Percentiles rank a stretch among this genome's conserved stretches.
Evolutionary conservation across 2,888 invertebrate species (phyloP).

Genomic region (Miltochrista miniata): DNA sequence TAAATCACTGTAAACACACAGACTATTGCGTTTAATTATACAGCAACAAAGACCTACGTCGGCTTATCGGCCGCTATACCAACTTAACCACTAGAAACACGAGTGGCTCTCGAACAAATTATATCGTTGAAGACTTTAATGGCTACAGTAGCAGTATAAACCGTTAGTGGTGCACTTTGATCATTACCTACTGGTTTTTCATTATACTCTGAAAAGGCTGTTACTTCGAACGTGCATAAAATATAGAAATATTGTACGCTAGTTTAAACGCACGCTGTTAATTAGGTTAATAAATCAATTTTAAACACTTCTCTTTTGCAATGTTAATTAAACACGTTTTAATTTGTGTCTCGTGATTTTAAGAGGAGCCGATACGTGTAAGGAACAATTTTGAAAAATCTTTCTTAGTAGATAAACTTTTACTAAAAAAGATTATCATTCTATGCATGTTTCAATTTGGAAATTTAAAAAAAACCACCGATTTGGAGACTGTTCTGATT

Average conservation of each 20-base stretch:
- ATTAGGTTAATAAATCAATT: not conserved
- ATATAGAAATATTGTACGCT: not conserved
- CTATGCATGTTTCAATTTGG: too few relatives aligned
- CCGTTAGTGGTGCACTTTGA: slow-evolving; percentile 39
- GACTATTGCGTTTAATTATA: slow-evolving; percentile 74
- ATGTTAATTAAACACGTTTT: too few relatives aligned
- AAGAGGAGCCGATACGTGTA: too few relatives aligned
- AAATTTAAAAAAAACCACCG: too few relatives aligned
- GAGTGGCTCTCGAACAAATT: slow-evolving; percentile 43
- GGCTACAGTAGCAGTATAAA: slow-evolving; percentile 32
- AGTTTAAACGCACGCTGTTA: not conserved
- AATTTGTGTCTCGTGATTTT: too few relatives aligned
- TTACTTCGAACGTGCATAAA: slow-evolving; percentile 2
- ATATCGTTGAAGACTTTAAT: slow-evolving; percentile 50
- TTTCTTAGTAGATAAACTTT: too few relatives aligned
- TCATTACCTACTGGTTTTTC: slow-evolving; percentile 35
- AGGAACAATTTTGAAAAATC: too few relatives aligned
- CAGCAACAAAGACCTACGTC: slow-evolving; percentile 56
- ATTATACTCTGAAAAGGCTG: slow-evolving; percentile 13
- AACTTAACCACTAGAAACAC: slow-evolving; percentile 43
- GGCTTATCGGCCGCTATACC: slow-evolving; percentile 51
- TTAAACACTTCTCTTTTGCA: too few relatives aligned
- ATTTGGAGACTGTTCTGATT: too few relatives aligned
- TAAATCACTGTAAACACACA: slow-evolving; percentile 63
- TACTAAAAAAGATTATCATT: too few relatives aligned